Conservation (phyloP, 2,797 vertebrate species). For the Novumbra hubbsi region DNA sequence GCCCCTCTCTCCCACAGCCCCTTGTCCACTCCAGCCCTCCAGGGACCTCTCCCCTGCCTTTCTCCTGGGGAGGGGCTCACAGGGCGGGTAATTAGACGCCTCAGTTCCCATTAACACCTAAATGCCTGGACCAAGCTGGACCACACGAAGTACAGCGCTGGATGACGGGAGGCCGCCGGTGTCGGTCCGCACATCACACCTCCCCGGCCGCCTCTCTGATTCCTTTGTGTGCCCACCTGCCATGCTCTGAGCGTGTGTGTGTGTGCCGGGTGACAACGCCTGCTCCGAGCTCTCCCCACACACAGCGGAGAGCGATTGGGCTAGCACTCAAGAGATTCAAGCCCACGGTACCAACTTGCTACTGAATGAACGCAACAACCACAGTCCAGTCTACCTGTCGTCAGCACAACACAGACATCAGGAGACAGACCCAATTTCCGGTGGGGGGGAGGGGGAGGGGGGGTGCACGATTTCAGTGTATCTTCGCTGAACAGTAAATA, state of each 20-base stretch:
- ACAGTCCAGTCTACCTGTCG: conserved; percentile 6
- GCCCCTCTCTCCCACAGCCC: background rate
- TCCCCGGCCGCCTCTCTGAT: conserved; percentile 20
- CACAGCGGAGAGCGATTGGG: no score
- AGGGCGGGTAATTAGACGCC: conserved; percentile 61
- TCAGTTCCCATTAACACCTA: conserved; percentile 66
- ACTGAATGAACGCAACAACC: background rate
- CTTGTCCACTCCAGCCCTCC: conserved; percentile 10
- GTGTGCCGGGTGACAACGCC: no score
- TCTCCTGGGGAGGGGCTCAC: conserved; percentile 26
- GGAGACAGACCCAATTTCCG: background rate
- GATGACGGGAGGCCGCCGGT: background rate
- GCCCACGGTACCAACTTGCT: background rate
- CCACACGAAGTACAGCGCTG: background rate
- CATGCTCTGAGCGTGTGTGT: conserved; percentile 13
- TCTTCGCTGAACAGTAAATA: background rate
- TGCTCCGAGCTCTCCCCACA: no score
- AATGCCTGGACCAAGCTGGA: conserved; percentile 43
- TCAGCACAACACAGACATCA: background rate
- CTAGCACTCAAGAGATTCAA: background rate
- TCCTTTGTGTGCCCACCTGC: conserved; percentile 50
- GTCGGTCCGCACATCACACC: background rate
- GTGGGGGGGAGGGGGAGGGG: no score
- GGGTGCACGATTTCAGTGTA: background rate
- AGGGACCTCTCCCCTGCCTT: conserved; percentile 19